Conservation (phyloP, 2,797 vertebrate species). For the Fistularia commersonii region DNA sequence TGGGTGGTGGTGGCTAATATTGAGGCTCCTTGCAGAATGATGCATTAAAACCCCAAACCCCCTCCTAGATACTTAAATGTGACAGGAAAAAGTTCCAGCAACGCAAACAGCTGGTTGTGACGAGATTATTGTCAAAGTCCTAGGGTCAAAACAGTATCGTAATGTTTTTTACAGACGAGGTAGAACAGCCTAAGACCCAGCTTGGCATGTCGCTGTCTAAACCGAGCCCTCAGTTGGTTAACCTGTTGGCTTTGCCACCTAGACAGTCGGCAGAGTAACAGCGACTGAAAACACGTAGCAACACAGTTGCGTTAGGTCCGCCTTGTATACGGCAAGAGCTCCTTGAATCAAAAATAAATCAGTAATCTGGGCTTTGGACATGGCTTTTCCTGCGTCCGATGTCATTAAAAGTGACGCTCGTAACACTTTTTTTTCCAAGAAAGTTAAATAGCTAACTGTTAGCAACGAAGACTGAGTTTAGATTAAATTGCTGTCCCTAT, state of each 20-base stretch:
- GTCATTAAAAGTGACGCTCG: no score
- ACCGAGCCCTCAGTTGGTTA: neutral
- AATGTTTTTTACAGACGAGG: neutral
- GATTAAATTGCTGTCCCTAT: slow-evolving; percentile 10
- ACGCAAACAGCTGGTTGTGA: neutral
- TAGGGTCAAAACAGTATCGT: neutral
- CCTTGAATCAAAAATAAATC: neutral
- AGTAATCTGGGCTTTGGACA: neutral
- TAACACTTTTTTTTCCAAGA: slow-evolving; percentile 7
- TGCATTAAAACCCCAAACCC: no score
- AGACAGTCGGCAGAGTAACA: slow-evolving; percentile 8
- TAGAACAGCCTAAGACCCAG: neutral
- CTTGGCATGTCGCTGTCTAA: neutral
- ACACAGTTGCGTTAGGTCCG: neutral
- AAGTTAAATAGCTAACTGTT: slow-evolving; percentile 27
- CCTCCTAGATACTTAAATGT: no score
- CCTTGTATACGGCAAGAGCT: no score
- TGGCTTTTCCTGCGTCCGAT: no score
- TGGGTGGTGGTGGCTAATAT: no score
- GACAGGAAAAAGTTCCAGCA: neutral
- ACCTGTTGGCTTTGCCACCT: slow-evolving; percentile 31
- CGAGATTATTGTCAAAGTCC: no score
- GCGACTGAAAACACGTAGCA: neutral
- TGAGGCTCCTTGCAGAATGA: no score
- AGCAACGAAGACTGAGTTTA: slow-evolving; percentile 21